Evolutionary conservation across 2,888 invertebrate genomes (phyloP), one percentile per base, ranked within the genome.

Genomic region (Hermaeophaga mercurialis): DNA sequence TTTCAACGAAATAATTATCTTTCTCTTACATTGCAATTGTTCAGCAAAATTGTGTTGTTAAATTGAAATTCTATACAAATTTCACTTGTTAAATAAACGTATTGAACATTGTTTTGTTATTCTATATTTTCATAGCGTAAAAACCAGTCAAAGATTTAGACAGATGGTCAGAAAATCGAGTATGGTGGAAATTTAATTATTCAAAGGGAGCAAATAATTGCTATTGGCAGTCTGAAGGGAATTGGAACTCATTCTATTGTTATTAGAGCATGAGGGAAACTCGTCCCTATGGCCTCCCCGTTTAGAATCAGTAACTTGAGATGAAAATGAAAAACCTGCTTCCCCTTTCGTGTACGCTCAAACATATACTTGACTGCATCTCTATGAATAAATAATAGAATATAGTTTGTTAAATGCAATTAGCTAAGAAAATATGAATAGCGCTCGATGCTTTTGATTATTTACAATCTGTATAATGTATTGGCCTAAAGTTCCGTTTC

Each of bases 171-270:
- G 71, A 73, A 74, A 77, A 76, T 74, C 73, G 73, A 71, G 69
- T 67, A 69, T 71, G 72, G 73, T 72, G 73, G 73, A 75, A 77
- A 78, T 77, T 78, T 75, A 78, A 78, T 78, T 77, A 78, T 78
- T 78, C 77, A 77, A 76, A 78, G 78, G 78, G 78, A 77, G 76
- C 76, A 78, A 77, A 78, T 78, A 78, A 78, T 78, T 78, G 76
- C 73, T 71, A 72, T 72, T 69, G 73, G 74, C 70, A 72, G 67
- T 70, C 70, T 65, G 68, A 61, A 63, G 70, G 73, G 72, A 68
- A 66, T 63, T 62, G 52, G 59, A 67, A 63, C 62, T 64, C 64
- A 59, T 57, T 62, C 58, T 38, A 59, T 66, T 67, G 66, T 66
- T 49, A 45, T 49, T 41, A 15, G 36, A 43, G 33, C 34, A 38